These are phyloP conservation scores for Ceratitis capitata DNA, from an alignment of 1,140 invertebrate genomes.

Conservation along the genomic window DNA sequence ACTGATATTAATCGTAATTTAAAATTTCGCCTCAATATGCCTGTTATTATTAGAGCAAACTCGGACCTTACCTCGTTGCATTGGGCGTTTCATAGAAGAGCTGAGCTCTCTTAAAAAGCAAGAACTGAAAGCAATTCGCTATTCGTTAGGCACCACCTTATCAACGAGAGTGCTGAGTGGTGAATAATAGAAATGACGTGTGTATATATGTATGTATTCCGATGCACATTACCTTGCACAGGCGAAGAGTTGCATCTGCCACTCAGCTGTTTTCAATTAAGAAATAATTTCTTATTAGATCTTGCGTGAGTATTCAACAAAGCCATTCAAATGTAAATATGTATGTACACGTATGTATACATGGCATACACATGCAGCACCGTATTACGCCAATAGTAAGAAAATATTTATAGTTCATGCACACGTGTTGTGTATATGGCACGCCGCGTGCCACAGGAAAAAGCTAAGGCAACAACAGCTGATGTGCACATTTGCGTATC, in stretches of 20 bases:
- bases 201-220: background rate
- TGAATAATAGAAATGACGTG: too few species aligned
- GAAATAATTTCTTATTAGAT: background rate
- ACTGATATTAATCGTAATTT: too few species aligned
- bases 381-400: conserved; percentile 2
- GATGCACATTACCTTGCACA: too few species aligned
- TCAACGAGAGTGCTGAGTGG: too few species aligned
- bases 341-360: background rate
- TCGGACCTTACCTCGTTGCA: too few species aligned
- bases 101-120: too few species aligned
- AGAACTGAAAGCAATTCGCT: too few species aligned
- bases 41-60: too few species aligned
- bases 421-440: conserved; percentile 24
- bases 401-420: background rate
- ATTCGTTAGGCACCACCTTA: too few species aligned
- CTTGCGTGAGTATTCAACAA: background rate
- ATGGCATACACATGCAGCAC: background rate
- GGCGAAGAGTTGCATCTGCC: background rate
- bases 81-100: too few species aligned
- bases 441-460: background rate
- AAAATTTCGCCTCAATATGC: too few species aligned
- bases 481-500: conserved; percentile 37
- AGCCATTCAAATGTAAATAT: background rate
- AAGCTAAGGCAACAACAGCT: conserved; percentile 26
- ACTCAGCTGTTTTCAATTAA: conserved; percentile 11